These are phyloP conservation scores for Hyles lineata DNA, from an alignment of 2,888 invertebrate genomes.

Conservation along the genomic window DNA sequence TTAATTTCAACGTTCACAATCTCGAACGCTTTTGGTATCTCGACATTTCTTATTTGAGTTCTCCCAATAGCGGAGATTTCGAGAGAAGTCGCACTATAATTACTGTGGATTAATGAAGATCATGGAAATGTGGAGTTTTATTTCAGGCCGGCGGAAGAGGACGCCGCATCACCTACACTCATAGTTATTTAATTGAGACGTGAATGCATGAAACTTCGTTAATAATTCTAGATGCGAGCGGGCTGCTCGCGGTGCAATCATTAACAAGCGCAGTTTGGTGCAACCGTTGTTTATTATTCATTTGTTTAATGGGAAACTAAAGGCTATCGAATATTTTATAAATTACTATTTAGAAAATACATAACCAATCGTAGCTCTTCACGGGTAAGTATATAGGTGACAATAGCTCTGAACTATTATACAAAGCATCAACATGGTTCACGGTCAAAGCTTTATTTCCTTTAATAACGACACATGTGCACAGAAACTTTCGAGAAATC, in stretches of 20 bases:
- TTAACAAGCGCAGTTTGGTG: background rate
- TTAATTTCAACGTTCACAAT: slow-evolving; percentile 59
- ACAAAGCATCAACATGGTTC: no score
- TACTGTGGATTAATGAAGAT: slow-evolving; percentile 24
- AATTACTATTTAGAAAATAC: no score
- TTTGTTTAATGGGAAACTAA: no score
- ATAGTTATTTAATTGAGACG: background rate
- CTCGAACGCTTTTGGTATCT: slow-evolving; percentile 44
- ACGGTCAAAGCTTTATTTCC: no score
- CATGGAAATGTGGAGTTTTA: background rate
- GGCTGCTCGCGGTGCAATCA: background rate
- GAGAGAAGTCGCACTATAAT: slow-evolving; percentile 33
- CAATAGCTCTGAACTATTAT: no score
- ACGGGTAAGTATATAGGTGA: no score
- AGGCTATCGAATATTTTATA: no score
- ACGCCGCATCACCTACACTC: background rate
- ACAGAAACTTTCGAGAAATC: no score
- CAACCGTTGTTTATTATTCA: no score
- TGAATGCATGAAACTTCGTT: background rate
- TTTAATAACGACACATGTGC: no score
- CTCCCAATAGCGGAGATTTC: slow-evolving; percentile 40
- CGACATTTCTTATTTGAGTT: slow-evolving; percentile 45
- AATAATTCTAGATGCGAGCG: background rate
- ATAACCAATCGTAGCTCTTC: no score
- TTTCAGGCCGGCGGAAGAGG: background rate